These are phyloP conservation scores for Aptenodytes patagonicus DNA, from an alignment of 2,113 vertebrate species.

Conservation along the genomic window DNA sequence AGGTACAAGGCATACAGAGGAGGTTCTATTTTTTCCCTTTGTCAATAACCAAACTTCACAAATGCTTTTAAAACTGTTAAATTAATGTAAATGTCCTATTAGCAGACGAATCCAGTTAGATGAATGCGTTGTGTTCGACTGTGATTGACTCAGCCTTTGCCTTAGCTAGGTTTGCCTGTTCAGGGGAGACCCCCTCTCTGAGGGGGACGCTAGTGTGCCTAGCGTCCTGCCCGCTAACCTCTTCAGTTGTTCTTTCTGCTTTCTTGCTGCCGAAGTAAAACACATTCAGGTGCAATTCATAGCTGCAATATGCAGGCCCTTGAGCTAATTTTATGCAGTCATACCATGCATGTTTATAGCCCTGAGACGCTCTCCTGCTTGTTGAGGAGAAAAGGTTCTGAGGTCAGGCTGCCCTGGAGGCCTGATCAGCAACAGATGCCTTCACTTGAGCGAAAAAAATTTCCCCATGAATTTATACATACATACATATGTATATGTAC, in stretches of 20 bases:
- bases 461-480: not conserved
- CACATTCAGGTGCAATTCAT: not conserved
- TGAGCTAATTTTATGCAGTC: not conserved
- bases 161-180: not conserved
- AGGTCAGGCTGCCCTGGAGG: constrained; percentile 14
- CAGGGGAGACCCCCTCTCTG: not conserved
- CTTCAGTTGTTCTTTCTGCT: not conserved
- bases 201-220: not conserved
- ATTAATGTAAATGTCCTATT: not conserved
- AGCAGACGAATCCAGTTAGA: constrained; percentile 41
- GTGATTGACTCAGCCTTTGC: not conserved
- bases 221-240: not conserved
- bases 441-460: constrained; percentile 17
- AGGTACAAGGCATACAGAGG: constrained; percentile 55
- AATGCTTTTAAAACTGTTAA: constrained; percentile 56
- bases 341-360: not conserved
- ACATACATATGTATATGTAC: too few species aligned
- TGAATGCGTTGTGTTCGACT: not conserved
- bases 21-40: constrained; percentile 39
- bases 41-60: constrained; percentile 47
- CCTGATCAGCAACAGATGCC: constrained; percentile 62
- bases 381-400: constrained; percentile 25
- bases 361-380: not conserved
- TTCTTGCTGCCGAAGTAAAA: not conserved
- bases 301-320: not conserved